Conservation (phyloP, 2,113 vertebrate species). For the Casuarius casuarius region DNA sequence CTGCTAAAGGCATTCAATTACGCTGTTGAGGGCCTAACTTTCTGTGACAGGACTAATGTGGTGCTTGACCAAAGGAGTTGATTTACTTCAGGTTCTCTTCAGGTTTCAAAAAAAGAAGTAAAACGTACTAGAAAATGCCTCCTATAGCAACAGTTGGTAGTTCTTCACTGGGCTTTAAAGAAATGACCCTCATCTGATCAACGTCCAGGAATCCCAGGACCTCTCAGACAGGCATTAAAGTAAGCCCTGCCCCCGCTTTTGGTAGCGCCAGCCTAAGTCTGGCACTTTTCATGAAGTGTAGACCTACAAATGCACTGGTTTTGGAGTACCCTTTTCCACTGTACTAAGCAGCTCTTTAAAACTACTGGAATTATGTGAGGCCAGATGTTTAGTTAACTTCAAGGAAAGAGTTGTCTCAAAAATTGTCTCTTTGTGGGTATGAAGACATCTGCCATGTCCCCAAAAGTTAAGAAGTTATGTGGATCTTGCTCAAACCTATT, state of each 20-base stretch:
- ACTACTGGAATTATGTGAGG: background rate
- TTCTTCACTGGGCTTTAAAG: conserved; percentile 14
- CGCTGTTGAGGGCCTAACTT: background rate
- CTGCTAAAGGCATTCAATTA: background rate
- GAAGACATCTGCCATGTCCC: background rate
- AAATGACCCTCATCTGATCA: background rate
- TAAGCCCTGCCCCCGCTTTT: background rate
- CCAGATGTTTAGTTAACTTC: background rate
- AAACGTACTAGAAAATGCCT: background rate
- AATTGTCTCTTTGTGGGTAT: background rate
- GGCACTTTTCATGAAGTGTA: background rate
- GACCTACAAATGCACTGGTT: background rate
- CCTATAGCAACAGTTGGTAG: background rate
- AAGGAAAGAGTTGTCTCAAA: background rate
- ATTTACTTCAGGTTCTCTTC: conserved; percentile 21
- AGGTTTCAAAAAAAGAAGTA: background rate
- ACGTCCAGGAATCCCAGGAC: background rate
- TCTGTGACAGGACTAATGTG: conserved; percentile 35
- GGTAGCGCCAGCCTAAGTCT: background rate
- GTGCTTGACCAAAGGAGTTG: conserved; percentile 8
- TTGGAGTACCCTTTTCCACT: background rate
- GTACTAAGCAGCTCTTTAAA: background rate
- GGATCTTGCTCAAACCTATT: background rate
- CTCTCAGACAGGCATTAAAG: background rate
- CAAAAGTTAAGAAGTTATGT: background rate